Conservation (phyloP, 2,888 invertebrate genomes). For the Horisme vitalbata region DNA sequence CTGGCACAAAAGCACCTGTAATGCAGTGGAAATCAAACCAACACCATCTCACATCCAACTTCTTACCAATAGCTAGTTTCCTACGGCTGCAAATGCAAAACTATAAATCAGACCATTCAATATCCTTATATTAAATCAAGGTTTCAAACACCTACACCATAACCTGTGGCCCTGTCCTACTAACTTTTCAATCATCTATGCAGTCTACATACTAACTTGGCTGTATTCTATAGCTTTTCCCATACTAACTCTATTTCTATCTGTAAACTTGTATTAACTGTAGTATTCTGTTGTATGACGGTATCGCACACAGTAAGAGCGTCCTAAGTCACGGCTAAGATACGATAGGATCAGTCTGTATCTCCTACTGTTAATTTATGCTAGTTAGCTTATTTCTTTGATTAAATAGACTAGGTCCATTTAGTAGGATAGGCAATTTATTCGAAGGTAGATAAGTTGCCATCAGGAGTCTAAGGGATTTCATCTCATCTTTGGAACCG, state of each 20-base stretch:
- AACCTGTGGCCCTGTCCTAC: not conserved
- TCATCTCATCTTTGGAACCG: no score
- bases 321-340: conserved; percentile 26
- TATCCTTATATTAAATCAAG: conserved; percentile 75
- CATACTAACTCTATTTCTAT: conserved; percentile 1
- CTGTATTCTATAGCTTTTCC: conserved; percentile 47
- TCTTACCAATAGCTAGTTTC: conserved; percentile 55
- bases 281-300: conserved; percentile 8
- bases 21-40: not conserved
- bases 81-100: conserved; percentile 61
- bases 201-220: not conserved
- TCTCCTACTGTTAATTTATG: conserved; percentile 12
- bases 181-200: conserved; percentile 27
- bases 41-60: conserved; percentile 9
- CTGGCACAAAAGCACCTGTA: no score
- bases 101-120: conserved; percentile 75
- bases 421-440: not conserved
- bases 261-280: conserved; percentile 1
- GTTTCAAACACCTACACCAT: conserved; percentile 39
- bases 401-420: conserved; percentile 1
- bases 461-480: no score
- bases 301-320: conserved; percentile 26
- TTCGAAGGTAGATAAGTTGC: no score
- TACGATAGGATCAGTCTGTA: conserved; percentile 15
- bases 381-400: not conserved